Evolutionary conservation across 2,888 invertebrate genomes (phyloP).

Genomic region (Plebejus anna): DNA sequence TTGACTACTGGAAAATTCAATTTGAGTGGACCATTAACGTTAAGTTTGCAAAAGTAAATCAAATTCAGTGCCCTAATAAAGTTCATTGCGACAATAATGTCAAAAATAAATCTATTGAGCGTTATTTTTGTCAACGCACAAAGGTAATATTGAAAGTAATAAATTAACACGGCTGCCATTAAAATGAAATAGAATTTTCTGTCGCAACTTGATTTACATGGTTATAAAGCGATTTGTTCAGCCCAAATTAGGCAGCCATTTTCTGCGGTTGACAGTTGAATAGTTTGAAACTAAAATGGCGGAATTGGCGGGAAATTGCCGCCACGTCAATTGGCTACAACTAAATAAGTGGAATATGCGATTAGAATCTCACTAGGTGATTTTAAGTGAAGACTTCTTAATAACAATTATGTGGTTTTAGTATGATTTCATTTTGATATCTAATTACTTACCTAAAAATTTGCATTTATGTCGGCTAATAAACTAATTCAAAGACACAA

Average conservation of each 20-base stretch:
- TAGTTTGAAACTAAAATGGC: slow-evolving; percentile 28
- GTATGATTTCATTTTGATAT: too few species aligned
- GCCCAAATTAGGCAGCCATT: background rate
- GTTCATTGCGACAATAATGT: background rate
- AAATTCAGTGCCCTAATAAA: background rate
- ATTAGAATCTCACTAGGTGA: too few species aligned
- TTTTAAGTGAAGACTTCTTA: too few species aligned
- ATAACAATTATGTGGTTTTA: too few species aligned
- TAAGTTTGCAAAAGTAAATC: background rate
- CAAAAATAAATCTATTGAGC: slow-evolving; percentile 7
- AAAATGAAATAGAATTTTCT: slow-evolving; percentile 5
- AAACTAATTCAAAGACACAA: too few species aligned
- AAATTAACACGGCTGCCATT: background rate
- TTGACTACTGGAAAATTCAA: background rate
- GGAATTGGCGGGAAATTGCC: slow-evolving; percentile 23
- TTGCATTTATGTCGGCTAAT: too few species aligned
- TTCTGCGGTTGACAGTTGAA: slow-evolving; percentile 26
- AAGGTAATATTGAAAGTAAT: slow-evolving; percentile 12
- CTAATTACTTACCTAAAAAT: too few species aligned
- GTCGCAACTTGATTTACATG: slow-evolving; percentile 4
- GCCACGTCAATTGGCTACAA: background rate
- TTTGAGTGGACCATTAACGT: background rate
- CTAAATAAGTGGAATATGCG: background rate
- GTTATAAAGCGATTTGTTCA: background rate
- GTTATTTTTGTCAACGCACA: slow-evolving; percentile 9